Conservation (phyloP, 2,888 invertebrate genomes). For the Crocallis elinguaria region DNA sequence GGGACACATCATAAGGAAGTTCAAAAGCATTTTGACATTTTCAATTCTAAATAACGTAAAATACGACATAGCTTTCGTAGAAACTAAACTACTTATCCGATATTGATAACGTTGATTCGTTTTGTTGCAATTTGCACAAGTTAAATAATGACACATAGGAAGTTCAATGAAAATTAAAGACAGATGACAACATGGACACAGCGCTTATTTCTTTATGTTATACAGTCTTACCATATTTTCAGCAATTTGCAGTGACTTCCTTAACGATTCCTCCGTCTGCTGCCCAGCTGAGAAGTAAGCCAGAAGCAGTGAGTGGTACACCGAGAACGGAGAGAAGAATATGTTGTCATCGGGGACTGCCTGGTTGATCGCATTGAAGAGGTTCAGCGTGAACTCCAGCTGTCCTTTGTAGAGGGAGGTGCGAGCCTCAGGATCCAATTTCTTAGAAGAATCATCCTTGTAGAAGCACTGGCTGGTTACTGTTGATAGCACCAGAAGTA, state of each 20-base stretch:
- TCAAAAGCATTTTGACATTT: too few relatives aligned
- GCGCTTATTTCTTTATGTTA: too few relatives aligned
- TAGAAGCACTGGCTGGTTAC: constrained; percentile 75
- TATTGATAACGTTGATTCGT: too few relatives aligned
- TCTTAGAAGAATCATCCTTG: constrained; percentile 74
- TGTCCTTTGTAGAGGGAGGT: constrained; percentile 71
- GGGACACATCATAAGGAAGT: too few relatives aligned
- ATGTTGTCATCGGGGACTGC: constrained; percentile 89
- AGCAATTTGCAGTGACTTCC: constrained; percentile 86
- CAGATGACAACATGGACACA: too few relatives aligned
- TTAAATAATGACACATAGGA: too few relatives aligned
- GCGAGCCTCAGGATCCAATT: constrained; percentile 69
- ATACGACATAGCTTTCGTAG: too few relatives aligned
- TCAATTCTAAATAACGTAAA: too few relatives aligned
- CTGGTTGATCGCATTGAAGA: constrained; percentile 87
- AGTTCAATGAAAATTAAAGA: too few relatives aligned
- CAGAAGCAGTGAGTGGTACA: constrained; percentile 91
- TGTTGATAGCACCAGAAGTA: constrained; percentile 53
- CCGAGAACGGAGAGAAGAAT: constrained; percentile 95
- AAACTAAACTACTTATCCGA: too few relatives aligned
- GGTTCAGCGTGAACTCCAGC: constrained; percentile 88
- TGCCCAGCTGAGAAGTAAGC: constrained; percentile 91
- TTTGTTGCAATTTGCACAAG: too few relatives aligned
- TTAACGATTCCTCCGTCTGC: constrained; percentile 88
- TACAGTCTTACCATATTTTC: constrained; percentile 77